Conservation (phyloP, 2,888 invertebrate species). For the Drosophila subquinaria region DNA sequence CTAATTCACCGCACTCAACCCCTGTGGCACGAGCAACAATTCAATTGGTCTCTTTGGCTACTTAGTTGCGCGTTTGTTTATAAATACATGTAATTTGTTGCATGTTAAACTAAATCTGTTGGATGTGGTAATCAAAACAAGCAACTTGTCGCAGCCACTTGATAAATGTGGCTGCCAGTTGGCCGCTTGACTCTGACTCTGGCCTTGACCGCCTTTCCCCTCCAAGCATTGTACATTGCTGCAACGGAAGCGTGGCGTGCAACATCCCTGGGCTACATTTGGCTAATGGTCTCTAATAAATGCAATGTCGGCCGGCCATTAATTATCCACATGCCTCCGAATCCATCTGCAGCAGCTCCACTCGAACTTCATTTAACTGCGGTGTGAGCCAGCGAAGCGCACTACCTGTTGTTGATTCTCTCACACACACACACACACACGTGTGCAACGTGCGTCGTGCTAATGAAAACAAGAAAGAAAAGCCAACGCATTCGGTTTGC, state of each 20-base stretch:
- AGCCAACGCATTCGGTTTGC: conserved; percentile 49
- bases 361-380: conserved; percentile 13
- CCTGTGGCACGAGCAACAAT: background rate
- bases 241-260: conserved; percentile 33
- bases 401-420: conserved; percentile 67
- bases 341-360: conserved; percentile 12
- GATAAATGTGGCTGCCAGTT: conserved; percentile 67
- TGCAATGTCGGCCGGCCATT: conserved; percentile 62
- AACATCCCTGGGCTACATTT: conserved; percentile 57
- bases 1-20: no score
- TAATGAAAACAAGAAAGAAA: conserved; percentile 56
- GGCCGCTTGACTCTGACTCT: conserved; percentile 21
- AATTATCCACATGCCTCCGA: conserved; percentile 37
- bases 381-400: conserved; percentile 70
- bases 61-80: conserved; percentile 65
- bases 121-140: conserved; percentile 62
- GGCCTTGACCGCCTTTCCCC: conserved; percentile 70
- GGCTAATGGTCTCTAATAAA: conserved; percentile 60
- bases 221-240: background rate
- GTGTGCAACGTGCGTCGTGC: conserved; percentile 50
- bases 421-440: conserved; percentile 19
- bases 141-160: conserved; percentile 57
- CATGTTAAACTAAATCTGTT: conserved; percentile 39
- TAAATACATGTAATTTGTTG: conserved; percentile 74
- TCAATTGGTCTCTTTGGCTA: conserved; percentile 62